Evolutionary conservation across 2,113 vertebrate genomes (phyloP).

Genomic region (Puntigrus tetrazona): DNA sequence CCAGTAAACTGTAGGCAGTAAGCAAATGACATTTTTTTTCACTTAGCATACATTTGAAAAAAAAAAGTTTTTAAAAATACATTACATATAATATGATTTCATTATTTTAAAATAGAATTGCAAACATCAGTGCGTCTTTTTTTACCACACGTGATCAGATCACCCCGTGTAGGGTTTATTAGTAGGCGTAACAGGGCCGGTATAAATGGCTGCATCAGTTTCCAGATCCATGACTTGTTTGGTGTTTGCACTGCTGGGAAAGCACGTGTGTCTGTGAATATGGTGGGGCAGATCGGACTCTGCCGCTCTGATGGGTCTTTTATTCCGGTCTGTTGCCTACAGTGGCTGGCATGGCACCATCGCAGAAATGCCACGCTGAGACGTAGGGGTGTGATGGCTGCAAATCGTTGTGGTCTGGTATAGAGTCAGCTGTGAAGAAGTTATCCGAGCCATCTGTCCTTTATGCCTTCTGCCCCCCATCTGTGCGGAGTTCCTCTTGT

Average conservation of each 20-base stretch:
- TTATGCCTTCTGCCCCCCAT: constrained; percentile 20
- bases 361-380: constrained; percentile 29
- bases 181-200: neutral
- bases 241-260: neutral
- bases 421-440: constrained; percentile 42
- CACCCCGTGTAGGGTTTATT: neutral
- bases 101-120: neutral
- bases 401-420: constrained; percentile 31
- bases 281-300: constrained; percentile 42
- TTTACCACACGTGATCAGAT: constrained; percentile 1
- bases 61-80: no score
- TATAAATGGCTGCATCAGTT: neutral
- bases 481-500: neutral
- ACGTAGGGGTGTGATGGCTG: constrained; percentile 19
- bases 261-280: neutral
- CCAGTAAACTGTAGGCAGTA: no score
- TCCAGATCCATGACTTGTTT: constrained; percentile 12
- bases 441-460: constrained; percentile 44
- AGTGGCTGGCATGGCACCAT: constrained; percentile 22
- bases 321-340: constrained; percentile 48
- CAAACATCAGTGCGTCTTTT: neutral
- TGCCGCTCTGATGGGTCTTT: constrained; percentile 34
- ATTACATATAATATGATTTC: no score
- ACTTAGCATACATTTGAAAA: no score
- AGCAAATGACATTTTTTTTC: no score